These are phyloP conservation scores for Cheilosia soror DNA, from an alignment of 2,888 invertebrate genomes.

Conservation along the genomic window DNA sequence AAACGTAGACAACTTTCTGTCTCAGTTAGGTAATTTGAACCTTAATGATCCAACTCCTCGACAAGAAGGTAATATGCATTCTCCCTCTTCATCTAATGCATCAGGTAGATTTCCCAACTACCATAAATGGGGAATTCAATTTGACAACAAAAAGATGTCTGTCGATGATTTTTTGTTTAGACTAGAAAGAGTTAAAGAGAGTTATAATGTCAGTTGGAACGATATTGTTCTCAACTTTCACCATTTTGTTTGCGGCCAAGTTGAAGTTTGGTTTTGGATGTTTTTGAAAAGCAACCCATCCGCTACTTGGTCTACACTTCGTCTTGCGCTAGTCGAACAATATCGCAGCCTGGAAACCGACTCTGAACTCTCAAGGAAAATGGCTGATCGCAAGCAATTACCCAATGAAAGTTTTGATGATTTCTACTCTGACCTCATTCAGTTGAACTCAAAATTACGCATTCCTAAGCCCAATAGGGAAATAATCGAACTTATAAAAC, in stretches of 20 bases:
- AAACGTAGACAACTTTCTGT: no score
- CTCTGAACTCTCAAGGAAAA: background rate
- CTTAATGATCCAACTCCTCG: no score
- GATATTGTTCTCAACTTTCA: no score
- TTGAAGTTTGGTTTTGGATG: background rate
- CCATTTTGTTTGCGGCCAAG: background rate
- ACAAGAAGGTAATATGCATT: no score
- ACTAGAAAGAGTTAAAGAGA: no score
- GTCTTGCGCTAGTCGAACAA: conserved; percentile 2
- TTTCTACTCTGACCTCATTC: background rate
- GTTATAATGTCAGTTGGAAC: background rate
- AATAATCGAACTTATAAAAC: background rate
- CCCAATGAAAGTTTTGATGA: background rate
- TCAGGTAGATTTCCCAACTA: no score
- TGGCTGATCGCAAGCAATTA: background rate
- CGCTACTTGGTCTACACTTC: background rate
- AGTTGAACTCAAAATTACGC: background rate
- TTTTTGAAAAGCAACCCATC: background rate
- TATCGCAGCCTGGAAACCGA: conserved; percentile 20
- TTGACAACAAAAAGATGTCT: background rate
- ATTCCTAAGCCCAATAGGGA: background rate
- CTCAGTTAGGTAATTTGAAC: no score
- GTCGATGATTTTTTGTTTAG: no score
- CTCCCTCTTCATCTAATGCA: no score
- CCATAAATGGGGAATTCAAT: no score